phyloP scores from a whole-genome alignment of 2,888 invertebrate genomes.

The Stenchaetothrips biformis region DNA sequence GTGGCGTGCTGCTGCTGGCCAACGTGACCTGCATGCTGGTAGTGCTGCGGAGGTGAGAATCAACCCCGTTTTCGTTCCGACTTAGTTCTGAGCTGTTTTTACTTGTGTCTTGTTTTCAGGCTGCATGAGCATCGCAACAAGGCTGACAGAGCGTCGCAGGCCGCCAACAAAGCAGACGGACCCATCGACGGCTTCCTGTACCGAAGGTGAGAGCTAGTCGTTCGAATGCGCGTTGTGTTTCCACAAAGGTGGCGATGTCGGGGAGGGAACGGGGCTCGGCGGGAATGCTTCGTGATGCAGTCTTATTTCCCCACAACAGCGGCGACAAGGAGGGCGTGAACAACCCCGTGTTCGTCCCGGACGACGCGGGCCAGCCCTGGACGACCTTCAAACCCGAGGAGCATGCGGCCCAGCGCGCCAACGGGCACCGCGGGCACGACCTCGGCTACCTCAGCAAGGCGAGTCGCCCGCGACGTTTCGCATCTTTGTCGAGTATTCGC shows the following conservation, averaged over 20 bases:
- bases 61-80: background rate
- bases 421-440: background rate
- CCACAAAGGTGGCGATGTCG: background rate
- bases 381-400: background rate
- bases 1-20: background rate
- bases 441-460: background rate
- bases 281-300: background rate
- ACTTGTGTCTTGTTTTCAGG: background rate
- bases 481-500: background rate
- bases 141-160: background rate
- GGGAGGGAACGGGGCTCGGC: background rate
- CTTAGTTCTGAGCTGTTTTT: background rate
- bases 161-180: background rate
- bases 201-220: background rate
- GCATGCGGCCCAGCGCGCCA: background rate
- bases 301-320: background rate
- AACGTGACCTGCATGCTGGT: background rate
- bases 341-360: background rate
- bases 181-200: conserved; percentile 19
- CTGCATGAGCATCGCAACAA: background rate
- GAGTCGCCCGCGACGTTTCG: background rate
- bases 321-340: background rate
- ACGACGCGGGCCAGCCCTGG: background rate
- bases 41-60: background rate
- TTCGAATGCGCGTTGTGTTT: background rate